Evolutionary conservation across 2,888 invertebrate genomes (phyloP).

Genomic region (Cosmia pyralina): DNA sequence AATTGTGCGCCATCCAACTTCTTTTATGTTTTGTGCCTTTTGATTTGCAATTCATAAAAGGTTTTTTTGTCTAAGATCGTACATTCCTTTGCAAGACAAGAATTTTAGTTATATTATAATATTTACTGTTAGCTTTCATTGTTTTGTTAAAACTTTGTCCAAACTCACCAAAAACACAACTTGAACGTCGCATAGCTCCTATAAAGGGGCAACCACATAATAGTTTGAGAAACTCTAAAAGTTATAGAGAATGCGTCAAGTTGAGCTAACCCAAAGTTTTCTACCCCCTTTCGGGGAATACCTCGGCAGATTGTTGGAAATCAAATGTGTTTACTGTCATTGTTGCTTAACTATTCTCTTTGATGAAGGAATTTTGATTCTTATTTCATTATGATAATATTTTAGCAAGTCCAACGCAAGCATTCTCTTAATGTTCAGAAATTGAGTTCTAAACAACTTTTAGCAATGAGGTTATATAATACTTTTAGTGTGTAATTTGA

Average conservation of each 20-base stretch:
- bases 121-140: conserved; percentile 8
- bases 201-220: conserved; percentile 65
- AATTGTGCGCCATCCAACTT: no score
- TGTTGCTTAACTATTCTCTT: conserved; percentile 64
- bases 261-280: conserved; percentile 70
- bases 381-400: conserved; percentile 33
- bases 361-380: conserved; percentile 57
- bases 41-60: no score
- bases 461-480: no score
- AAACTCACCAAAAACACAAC: conserved; percentile 41
- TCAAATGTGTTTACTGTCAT: conserved; percentile 65
- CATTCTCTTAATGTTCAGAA: neutral
- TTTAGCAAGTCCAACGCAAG: neutral
- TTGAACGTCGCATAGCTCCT: conserved; percentile 54
- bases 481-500: conserved; percentile 1
- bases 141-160: conserved; percentile 12
- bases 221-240: conserved; percentile 67
- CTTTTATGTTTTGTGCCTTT: no score
- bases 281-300: conserved; percentile 62
- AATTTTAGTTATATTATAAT: conserved; percentile 5
- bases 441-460: neutral
- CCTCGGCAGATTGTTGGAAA: conserved; percentile 61
- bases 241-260: conserved; percentile 64
- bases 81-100: neutral
- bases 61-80: no score